Evolutionary conservation across 2,797 vertebrate species (phyloP), one percentile per base, ranked within the genome.

Genomic region (Momotus momota): DNA sequence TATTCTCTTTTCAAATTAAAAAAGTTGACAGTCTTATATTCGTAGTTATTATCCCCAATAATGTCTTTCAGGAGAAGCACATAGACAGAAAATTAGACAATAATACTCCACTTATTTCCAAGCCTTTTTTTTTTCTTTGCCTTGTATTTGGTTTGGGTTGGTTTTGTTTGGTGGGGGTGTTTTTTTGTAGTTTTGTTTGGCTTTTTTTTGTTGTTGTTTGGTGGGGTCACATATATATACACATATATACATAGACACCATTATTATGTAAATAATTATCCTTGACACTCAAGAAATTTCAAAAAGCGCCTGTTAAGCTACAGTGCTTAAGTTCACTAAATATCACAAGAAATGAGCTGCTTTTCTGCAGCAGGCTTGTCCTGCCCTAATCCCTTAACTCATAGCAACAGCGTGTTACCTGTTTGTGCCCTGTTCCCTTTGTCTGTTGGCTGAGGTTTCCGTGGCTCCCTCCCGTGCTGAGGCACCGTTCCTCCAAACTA

Each of bases 271-370:
- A 71, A 26, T 21, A 60, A 8, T 11, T 65, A 9, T 41, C 6
- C 10, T 60, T 48, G 17, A 10, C n/a, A 31, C 7, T 89, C 19
- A 48, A 52, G 18, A 80, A 82, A n/a, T 33, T 27, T 25, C 25
- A 73, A 74, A 88, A 86, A 38, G 6, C 17, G 35, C 4, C 14
- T 74, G 9, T 55, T 29, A 55, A 2, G 2, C 16, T 81, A 41
- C 1, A 3, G 11, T 51, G 17, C 27, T 70, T 55, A 6, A 17
- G 9, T 80, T 93, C 31, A 60, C 1, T 88, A 80, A 70, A 48
- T 60, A 18, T 3, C 0, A 33, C 5, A 3, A 52, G 48, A 60
- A 52, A 35, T 46, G 7, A 65, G 12, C 10, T 60, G 16, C 1
- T 62, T 77, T 75, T 81, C 46, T 84, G 11, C 61, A 60, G 25